These are phyloP conservation scores for Excalfactoria chinensis DNA, from an alignment of 2,113 vertebrate genomes.

Conservation along the genomic window DNA sequence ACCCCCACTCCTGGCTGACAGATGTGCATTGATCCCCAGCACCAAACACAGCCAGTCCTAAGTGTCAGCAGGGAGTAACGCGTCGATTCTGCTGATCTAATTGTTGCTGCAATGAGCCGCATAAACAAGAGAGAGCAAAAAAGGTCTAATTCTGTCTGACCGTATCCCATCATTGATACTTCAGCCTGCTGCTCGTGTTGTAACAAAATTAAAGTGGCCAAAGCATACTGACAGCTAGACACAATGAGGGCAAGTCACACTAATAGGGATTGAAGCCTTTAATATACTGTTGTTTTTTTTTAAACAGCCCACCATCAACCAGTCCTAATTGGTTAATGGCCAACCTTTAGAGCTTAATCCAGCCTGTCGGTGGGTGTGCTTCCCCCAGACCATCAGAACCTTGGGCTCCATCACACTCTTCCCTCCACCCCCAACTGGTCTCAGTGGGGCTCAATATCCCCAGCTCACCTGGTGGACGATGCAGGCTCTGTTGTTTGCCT, in stretches of 20 bases:
- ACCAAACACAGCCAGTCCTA: neutral
- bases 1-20: neutral
- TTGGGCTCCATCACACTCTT: neutral
- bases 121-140: neutral
- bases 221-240: slow-evolving; percentile 49
- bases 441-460: neutral
- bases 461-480: slow-evolving; percentile 87
- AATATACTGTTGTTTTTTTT: neutral
- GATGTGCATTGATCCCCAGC: neutral
- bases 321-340: neutral
- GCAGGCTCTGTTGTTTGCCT: slow-evolving; percentile 91
- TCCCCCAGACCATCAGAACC: neutral
- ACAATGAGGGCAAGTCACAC: slow-evolving; percentile 64
- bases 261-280: neutral
- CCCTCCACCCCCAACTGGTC: neutral
- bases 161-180: slow-evolving; percentile 49
- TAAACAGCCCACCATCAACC: neutral
- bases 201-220: slow-evolving; percentile 67
- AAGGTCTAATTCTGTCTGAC: slow-evolving; percentile 60
- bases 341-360: neutral
- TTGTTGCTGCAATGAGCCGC: slow-evolving; percentile 61
- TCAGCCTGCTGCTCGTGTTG: slow-evolving; percentile 27
- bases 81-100: slow-evolving; percentile 53
- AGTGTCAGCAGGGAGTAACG: neutral
- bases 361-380: neutral